Evolutionary conservation across 2,888 invertebrate genomes (phyloP).

Genomic region (Nineta flava): DNA sequence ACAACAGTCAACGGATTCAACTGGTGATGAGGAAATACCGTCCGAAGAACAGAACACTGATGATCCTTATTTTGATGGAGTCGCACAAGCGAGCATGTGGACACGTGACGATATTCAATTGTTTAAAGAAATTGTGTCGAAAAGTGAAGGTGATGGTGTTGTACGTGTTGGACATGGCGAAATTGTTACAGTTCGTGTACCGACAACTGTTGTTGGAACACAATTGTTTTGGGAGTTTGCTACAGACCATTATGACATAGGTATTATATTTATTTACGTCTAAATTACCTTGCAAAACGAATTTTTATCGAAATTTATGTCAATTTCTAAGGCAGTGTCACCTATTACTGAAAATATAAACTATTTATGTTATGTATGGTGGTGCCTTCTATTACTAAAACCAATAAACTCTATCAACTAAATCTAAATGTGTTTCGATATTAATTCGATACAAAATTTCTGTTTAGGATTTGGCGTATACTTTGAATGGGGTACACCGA

Average conservation of each 20-base stretch:
- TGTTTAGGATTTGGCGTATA: conserved; percentile 82
- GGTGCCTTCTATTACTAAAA: no score
- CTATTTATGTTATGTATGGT: no score
- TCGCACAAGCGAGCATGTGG: conserved; percentile 82
- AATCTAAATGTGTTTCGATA: no score
- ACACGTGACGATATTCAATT: conserved; percentile 70
- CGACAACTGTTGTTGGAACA: conserved; percentile 85
- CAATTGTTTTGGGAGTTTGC: conserved; percentile 99
- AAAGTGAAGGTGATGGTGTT: conserved; percentile 68
- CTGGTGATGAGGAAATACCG: conserved; percentile 12
- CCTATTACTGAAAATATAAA: no score
- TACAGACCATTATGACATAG: conserved; percentile 94
- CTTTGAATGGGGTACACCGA: conserved; percentile 92
- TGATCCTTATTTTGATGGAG: conserved; percentile 17
- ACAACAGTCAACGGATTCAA: conserved; percentile 4
- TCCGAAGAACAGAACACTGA: conserved; percentile 22
- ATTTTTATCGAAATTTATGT: background rate
- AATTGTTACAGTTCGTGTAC: conserved; percentile 91
- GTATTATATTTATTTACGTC: conserved; percentile 24
- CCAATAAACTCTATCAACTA: no score
- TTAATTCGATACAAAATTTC: no score
- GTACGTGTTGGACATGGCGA: conserved; percentile 93
- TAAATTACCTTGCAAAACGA: background rate
- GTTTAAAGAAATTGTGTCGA: conserved; percentile 77
- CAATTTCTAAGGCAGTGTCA: conserved; percentile 7